Evolutionary conservation across 2,797 vertebrate genomes (phyloP).

Genomic region (Pangasius djambal): DNA sequence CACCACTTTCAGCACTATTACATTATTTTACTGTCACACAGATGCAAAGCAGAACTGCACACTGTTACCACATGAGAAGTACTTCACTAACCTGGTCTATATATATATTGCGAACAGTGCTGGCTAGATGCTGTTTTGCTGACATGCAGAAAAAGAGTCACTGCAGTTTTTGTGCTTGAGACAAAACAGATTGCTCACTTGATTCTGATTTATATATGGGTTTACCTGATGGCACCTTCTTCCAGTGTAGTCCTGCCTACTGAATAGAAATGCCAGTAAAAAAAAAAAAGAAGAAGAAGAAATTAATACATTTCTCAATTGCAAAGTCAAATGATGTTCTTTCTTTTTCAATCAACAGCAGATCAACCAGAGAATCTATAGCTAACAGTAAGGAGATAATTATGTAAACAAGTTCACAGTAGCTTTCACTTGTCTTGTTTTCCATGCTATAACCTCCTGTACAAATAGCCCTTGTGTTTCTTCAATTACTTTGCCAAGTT

Average conservation of each 20-base stretch:
- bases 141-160: not conserved
- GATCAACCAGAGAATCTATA: not conserved
- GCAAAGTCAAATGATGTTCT: not conserved
- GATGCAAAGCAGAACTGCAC: not conserved
- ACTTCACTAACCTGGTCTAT: not conserved
- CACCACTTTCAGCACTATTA: not conserved
- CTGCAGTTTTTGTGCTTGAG: not conserved
- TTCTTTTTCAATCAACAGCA: not conserved
- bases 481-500: slow-evolving; percentile 17
- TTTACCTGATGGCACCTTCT: not conserved
- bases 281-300: not conserved
- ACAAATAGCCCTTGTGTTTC: slow-evolving; percentile 23
- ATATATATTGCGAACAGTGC: not conserved
- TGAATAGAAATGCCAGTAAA: not conserved
- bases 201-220: not conserved
- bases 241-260: not conserved
- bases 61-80: not conserved
- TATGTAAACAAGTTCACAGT: slow-evolving; percentile 11
- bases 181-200: not conserved
- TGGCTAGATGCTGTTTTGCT: not conserved
- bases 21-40: not conserved
- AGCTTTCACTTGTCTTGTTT: not conserved
- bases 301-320: not conserved
- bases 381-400: not conserved
- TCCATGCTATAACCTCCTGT: not conserved